Evolutionary conservation across 2,797 vertebrate genomes (phyloP).

Genomic region (Amblyopsis hoosieri): DNA sequence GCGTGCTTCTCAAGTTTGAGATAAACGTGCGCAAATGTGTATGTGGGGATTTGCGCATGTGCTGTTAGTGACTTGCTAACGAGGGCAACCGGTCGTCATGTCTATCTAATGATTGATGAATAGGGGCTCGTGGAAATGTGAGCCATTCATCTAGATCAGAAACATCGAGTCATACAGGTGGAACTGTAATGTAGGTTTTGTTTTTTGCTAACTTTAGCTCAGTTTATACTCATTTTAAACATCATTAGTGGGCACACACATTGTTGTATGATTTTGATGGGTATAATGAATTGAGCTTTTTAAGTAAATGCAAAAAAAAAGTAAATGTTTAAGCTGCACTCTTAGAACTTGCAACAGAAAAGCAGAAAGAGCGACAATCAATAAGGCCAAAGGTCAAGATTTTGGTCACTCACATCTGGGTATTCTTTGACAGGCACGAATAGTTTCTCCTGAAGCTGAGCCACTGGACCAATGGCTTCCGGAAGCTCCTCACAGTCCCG

Average conservation of each 20-base stretch:
- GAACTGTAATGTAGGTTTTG: constrained; percentile 25
- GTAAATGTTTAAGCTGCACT: constrained; percentile 8
- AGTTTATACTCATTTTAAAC: no score
- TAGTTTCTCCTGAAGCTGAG: constrained; percentile 99
- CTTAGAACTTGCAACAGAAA: constrained; percentile 37
- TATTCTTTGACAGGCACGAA: constrained; percentile 99
- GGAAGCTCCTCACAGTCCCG: constrained; percentile 92
- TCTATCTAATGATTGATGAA: constrained; percentile 68
- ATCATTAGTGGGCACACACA: no score
- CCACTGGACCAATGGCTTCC: constrained; percentile 93
- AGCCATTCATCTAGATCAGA: constrained; percentile 56
- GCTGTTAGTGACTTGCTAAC: constrained; percentile 63
- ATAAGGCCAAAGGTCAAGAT: constrained; percentile 55
- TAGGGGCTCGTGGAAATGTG: constrained; percentile 61
- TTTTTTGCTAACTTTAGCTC: no score
- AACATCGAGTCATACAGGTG: constrained; percentile 44
- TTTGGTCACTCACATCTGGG: constrained; percentile 89
- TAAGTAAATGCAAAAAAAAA: no score
- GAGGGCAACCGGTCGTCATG: constrained; percentile 68
- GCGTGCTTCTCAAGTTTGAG: constrained; percentile 41
- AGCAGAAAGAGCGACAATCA: constrained; percentile 41
- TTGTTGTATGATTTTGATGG: no score
- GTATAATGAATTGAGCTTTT: no score
- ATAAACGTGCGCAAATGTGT: neutral
- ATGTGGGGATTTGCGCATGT: neutral